These are phyloP conservation scores for Tragelaphus buxtoni DNA, from an alignment of 2,113 vertebrate genomes.

Conservation along the genomic window DNA sequence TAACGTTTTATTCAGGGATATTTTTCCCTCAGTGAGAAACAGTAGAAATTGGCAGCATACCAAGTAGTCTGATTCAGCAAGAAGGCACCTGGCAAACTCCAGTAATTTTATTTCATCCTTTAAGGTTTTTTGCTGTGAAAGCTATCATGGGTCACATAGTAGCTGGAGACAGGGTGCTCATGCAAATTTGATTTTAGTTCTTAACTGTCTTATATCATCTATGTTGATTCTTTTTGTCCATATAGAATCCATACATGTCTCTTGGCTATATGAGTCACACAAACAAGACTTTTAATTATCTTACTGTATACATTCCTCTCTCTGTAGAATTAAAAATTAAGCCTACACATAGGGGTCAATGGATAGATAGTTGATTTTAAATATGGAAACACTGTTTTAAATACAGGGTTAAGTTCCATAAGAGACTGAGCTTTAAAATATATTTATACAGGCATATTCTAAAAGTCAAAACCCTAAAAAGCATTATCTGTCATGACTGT, in stretches of 20 bases:
- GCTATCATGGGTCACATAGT: conserved; percentile 14
- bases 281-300: background rate
- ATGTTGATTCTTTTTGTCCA: background rate
- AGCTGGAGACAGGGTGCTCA: background rate
- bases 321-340: conserved; percentile 16
- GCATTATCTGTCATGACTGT: background rate
- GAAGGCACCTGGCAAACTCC: conserved; percentile 58
- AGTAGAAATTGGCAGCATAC: conserved; percentile 43
- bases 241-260: background rate
- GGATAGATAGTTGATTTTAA: background rate
- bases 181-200: conserved; percentile 44
- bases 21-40: conserved; percentile 37
- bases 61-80: conserved; percentile 68
- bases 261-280: background rate
- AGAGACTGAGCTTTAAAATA: background rate
- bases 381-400: background rate
- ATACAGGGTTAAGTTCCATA: background rate
- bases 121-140: conserved; percentile 33
- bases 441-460: background rate
- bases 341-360: background rate
- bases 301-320: background rate
- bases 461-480: background rate
- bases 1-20: conserved; percentile 47
- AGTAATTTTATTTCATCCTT: background rate
- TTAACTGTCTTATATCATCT: background rate